A percentile compares a stretch with the other conserved stretches of the same genome.
These are phyloP conservation scores for Leucosticte australis DNA, from an alignment of 2,113 vertebrate species.

Conservation along the genomic window DNA sequence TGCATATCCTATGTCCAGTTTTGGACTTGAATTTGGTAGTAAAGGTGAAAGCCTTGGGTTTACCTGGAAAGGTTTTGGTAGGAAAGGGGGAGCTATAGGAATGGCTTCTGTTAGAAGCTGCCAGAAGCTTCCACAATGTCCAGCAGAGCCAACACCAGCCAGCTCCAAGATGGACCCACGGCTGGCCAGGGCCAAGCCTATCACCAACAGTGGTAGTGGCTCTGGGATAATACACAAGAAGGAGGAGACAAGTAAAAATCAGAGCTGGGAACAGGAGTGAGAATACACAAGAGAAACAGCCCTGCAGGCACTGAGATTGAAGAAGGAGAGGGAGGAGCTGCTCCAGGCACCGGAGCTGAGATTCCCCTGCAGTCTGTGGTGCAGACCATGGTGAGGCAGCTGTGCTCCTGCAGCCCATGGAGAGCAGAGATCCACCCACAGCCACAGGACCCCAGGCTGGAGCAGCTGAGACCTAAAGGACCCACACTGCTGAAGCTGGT, in stretches of 20 bases:
- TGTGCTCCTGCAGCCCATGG: not conserved
- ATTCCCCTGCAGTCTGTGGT: accelerated
- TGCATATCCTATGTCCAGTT: not conserved
- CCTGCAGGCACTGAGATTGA: not conserved
- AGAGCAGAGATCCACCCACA: not conserved
- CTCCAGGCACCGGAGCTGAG: accelerated
- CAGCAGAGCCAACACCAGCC: not conserved
- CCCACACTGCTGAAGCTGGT: not conserved
- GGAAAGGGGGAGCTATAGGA: not conserved
- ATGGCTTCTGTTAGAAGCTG: not conserved
- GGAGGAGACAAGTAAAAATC: not conserved
- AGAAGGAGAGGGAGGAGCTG: not conserved
- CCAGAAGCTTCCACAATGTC: not conserved
- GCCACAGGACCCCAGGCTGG: accelerated
- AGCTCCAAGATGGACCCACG: accelerated
- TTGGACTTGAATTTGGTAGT: not conserved
- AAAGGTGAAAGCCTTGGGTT: not conserved
- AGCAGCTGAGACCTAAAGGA: not conserved
- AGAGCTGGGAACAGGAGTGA: not conserved
- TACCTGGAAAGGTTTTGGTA: not conserved
- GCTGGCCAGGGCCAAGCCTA: not conserved
- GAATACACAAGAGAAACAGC: not conserved
- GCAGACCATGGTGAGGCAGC: not conserved
- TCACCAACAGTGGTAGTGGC: accelerated
- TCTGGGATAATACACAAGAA: not conserved